These are phyloP conservation scores for Dascillus cervinus DNA, from an alignment of 2,888 invertebrate species.

Conservation along the genomic window DNA sequence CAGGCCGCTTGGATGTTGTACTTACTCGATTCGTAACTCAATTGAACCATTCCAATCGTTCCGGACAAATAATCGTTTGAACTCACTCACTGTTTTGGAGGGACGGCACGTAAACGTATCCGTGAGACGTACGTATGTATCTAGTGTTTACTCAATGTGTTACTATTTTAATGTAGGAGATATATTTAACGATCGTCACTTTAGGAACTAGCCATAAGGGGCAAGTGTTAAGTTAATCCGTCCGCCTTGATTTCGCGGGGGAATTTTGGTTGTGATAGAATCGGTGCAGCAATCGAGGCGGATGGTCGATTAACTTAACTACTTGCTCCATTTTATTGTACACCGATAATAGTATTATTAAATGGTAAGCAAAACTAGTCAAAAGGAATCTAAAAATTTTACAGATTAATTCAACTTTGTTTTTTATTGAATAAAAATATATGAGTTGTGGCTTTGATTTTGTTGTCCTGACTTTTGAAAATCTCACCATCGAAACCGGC, in stretches of 20 bases:
- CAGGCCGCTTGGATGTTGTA: no score
- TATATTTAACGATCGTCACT: conserved; percentile 25
- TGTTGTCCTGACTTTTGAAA: no score
- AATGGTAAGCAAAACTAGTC: conserved; percentile 33
- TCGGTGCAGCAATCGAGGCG: background rate
- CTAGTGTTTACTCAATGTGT: conserved; percentile 12
- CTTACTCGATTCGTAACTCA: no score
- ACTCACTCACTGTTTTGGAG: no score
- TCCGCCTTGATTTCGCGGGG: no score
- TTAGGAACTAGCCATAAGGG: conserved; percentile 40
- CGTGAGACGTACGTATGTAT: conserved; percentile 10
- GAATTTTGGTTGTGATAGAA: background rate
- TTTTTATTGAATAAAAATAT: no score
- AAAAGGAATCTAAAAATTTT: no score
- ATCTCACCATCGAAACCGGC: no score
- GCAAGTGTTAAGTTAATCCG: conserved; percentile 37
- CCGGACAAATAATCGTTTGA: no score
- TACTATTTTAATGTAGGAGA: conserved; percentile 18
- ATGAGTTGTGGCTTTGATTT: no score
- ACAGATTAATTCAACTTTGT: no score
- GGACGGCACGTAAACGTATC: conserved; percentile 3
- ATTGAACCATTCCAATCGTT: no score
- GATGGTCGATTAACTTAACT: conserved; percentile 20
- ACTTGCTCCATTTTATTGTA: conserved; percentile 34
- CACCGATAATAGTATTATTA: conserved; percentile 36